Evolutionary conservation across 2,888 invertebrate genomes (phyloP).

Genomic region (Gymnocheta viridis): DNA sequence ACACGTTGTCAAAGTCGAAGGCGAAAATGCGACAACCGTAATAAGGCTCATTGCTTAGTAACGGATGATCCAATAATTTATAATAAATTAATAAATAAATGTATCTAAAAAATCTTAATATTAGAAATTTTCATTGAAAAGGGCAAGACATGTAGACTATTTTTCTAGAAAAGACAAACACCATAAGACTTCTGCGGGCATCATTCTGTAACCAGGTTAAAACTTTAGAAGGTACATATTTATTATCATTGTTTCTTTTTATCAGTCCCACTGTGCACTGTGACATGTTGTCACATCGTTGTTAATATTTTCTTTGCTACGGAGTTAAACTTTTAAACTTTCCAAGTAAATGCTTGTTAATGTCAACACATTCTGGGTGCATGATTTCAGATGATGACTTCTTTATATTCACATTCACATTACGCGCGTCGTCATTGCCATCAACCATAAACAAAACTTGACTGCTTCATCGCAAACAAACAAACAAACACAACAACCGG

Average conservation of each 20-base stretch:
- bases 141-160: no score
- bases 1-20: no score
- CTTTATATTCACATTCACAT: constrained; percentile 43
- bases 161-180: no score
- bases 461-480: constrained; percentile 34
- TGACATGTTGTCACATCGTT: constrained; percentile 57
- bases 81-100: no score
- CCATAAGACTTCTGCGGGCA: no score
- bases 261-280: not conserved
- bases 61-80: no score
- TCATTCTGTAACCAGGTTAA: no score
- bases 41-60: no score
- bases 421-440: constrained; percentile 60
- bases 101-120: no score
- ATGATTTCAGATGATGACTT: constrained; percentile 44
- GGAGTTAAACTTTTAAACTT: constrained; percentile 52
- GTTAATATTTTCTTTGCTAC: constrained; percentile 41
- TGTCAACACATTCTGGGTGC: constrained; percentile 61
- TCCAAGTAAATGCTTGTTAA: constrained; percentile 62
- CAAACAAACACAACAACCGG: constrained; percentile 24
- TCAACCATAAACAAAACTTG: constrained; percentile 53
- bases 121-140: no score
- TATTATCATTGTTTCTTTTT: not conserved
- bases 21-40: no score
- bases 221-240: no score